These are phyloP conservation scores for Panthera leo DNA, from an alignment of 2,113 vertebrate species.

Conservation along the genomic window DNA sequence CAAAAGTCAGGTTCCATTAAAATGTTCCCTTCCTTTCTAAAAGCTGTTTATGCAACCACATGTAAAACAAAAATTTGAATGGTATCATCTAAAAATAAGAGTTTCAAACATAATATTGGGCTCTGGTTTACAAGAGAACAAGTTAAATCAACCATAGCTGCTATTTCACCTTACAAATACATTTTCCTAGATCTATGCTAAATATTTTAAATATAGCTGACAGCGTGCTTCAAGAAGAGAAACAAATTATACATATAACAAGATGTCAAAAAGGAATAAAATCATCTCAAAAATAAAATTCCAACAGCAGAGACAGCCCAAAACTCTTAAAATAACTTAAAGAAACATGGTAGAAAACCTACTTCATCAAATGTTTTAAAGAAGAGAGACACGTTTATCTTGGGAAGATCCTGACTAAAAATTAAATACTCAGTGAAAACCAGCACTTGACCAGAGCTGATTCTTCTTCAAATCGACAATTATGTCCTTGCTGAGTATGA, in stretches of 20 bases:
- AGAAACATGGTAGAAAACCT: constrained; percentile 58
- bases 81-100: constrained; percentile 83
- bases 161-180: constrained; percentile 81
- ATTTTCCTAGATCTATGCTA: constrained; percentile 79
- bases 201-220: constrained; percentile 87
- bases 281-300: constrained; percentile 66
- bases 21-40: constrained; percentile 72
- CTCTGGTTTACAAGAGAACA: constrained; percentile 77
- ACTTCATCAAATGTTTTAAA: constrained; percentile 52
- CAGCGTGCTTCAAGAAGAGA: constrained; percentile 75
- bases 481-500: background rate
- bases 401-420: constrained; percentile 30
- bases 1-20: constrained; percentile 70
- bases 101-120: constrained; percentile 72
- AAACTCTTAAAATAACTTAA: constrained; percentile 61
- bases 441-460: background rate
- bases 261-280: constrained; percentile 76
- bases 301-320: constrained; percentile 46
- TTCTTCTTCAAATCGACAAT: background rate
- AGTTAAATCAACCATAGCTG: constrained; percentile 80
- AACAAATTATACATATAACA: constrained; percentile 76
- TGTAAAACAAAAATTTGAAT: constrained; percentile 80
- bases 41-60: constrained; percentile 66
- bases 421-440: constrained; percentile 29
- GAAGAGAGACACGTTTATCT: constrained; percentile 44